Conservation (phyloP, 2,113 vertebrate species). For the Sporophila hypoxantha region DNA sequence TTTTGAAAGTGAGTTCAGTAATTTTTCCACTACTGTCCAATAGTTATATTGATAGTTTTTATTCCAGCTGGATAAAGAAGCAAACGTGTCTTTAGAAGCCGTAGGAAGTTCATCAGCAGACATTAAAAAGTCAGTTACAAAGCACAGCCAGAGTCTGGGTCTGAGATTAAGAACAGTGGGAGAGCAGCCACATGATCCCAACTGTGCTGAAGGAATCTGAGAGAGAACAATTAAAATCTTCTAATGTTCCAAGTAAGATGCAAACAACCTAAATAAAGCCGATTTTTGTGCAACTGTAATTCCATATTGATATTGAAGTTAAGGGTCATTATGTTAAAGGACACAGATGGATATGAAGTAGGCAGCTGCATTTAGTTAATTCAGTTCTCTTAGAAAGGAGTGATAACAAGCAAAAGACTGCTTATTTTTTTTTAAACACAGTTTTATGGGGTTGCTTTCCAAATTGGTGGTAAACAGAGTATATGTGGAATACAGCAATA, state of each 20-base stretch:
- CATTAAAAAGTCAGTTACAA: conserved; percentile 52
- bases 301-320: background rate
- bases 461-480: background rate
- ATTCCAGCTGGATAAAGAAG: conserved; percentile 17
- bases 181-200: conserved; percentile 51
- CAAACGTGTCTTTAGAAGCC: conserved; percentile 26
- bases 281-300: background rate
- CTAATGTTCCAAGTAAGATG: background rate
- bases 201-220: conserved; percentile 29
- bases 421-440: background rate
- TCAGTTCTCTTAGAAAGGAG: background rate
- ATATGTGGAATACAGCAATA: background rate
- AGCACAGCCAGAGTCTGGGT: conserved; percentile 15
- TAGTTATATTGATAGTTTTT: conserved; percentile 1
- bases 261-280: background rate
- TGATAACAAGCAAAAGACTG: background rate
- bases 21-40: background rate
- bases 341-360: conserved; percentile 8
- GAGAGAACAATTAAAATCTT: conserved; percentile 45
- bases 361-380: conserved; percentile 3
- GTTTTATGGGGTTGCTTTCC: background rate
- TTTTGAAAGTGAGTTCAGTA: background rate
- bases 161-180: conserved; percentile 51
- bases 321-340: conserved; percentile 16
- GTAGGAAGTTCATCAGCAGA: conserved; percentile 46